Evolutionary conservation across 2,888 invertebrate species (phyloP).

Genomic region (Hydroisotoma schaefferi): DNA sequence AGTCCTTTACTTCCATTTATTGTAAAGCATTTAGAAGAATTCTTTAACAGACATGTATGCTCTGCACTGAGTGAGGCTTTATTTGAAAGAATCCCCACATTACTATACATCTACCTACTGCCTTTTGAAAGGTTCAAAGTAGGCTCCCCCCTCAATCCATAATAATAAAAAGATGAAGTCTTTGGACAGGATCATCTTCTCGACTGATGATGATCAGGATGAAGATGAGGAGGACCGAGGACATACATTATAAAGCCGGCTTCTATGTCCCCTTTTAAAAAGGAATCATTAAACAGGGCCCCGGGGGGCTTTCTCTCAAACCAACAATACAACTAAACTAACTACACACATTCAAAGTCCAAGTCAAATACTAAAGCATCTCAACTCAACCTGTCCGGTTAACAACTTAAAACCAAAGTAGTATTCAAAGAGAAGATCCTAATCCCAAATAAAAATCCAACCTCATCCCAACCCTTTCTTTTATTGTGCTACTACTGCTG

Average conservation of each 20-base stretch:
- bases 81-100: too few species aligned
- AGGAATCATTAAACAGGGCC: constrained; percentile 17
- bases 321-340: constrained; percentile 11
- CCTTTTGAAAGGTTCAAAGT: neutral
- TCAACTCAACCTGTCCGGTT: constrained; percentile 1
- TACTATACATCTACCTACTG: too few species aligned
- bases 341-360: too few species aligned
- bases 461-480: constrained; percentile 8
- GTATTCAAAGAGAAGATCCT: neutral
- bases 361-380: constrained; percentile 14
- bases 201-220: constrained; percentile 8
- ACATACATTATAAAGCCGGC: constrained; percentile 12
- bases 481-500: constrained; percentile 9
- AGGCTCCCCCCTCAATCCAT: constrained; percentile 5
- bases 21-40: too few species aligned
- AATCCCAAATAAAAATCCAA: neutral
- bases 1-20: too few species aligned
- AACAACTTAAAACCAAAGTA: neutral
- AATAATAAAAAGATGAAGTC: constrained; percentile 17
- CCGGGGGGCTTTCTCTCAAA: constrained; percentile 20
- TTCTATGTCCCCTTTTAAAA: constrained; percentile 13
- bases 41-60: neutral
- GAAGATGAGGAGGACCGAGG: too few species aligned
- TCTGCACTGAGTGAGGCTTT: too few species aligned
- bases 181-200: constrained; percentile 10